Conservation (phyloP, 1,140 invertebrate species). For the Nasonia giraulti region DNA sequence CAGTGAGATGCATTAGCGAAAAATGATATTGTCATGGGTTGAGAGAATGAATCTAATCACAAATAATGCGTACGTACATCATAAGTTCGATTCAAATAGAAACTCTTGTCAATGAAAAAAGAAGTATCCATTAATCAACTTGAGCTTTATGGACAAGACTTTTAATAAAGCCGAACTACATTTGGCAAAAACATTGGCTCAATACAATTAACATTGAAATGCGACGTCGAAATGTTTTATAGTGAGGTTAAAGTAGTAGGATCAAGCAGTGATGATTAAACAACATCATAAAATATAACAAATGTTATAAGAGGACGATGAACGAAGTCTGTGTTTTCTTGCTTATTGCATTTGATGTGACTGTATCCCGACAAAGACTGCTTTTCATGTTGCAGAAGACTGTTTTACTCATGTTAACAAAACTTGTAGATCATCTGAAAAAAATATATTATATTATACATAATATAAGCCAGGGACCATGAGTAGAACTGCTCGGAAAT, state of each 20-base stretch:
- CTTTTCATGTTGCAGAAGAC: conserved; percentile 64
- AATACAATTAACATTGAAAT: conserved; percentile 15
- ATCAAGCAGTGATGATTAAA: conserved; percentile 20
- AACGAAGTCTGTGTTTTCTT: conserved; percentile 34
- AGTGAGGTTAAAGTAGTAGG: conserved; percentile 24
- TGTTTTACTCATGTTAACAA: conserved; percentile 52
- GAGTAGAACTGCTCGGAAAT: background rate
- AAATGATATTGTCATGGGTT: conserved; percentile 53
- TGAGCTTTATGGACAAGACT: conserved; percentile 26
- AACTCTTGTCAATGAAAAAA: conserved; percentile 34
- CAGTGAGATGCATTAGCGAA: conserved; percentile 58
- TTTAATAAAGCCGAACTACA: conserved; percentile 7
- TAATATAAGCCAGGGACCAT: conserved; percentile 15
- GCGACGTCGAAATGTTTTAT: conserved; percentile 27
- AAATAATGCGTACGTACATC: conserved; percentile 35
- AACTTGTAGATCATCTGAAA: conserved; percentile 29
- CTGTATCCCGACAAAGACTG: conserved; percentile 61
- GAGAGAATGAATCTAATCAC: conserved; percentile 47
- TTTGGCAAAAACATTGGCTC: background rate
- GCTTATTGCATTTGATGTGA: conserved; percentile 58
- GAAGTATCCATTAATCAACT: conserved; percentile 32
- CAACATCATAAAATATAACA: conserved; percentile 27
- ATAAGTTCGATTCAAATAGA: conserved; percentile 34
- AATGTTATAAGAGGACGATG: conserved; percentile 39
- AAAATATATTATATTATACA: background rate